These are phyloP conservation scores for Otolemur garnettii DNA, from an alignment of 2,113 vertebrate species.

Conservation along the genomic window DNA sequence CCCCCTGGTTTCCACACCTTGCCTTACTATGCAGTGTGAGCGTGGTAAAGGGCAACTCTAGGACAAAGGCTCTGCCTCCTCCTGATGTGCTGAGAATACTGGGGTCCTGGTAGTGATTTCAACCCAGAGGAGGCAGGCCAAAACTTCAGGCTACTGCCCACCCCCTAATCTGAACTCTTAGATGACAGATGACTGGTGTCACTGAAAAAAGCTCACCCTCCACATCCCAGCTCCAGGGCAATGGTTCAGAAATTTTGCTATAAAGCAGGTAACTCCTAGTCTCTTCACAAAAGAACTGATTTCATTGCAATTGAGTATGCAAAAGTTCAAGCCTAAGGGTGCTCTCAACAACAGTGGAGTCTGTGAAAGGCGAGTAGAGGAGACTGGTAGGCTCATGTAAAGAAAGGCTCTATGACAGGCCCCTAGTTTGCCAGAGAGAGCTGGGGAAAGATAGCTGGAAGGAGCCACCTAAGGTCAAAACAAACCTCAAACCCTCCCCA, in stretches of 20 bases:
- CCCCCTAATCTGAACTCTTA: not conserved
- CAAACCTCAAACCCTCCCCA: not conserved
- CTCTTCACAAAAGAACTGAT: not conserved
- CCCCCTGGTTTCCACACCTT: too few relatives aligned
- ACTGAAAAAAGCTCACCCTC: not conserved
- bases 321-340: not conserved
- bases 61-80: not conserved
- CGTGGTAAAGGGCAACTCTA: not conserved
- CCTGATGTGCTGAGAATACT: not conserved
- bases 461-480: not conserved
- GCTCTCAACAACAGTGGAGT: not conserved
- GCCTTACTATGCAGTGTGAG: too few relatives aligned
- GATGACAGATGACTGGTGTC: not conserved
- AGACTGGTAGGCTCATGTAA: not conserved
- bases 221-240: not conserved
- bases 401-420: not conserved
- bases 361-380: not conserved
- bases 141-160: not conserved
- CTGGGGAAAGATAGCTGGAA: not conserved
- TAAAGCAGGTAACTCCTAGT: not conserved
- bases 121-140: not conserved
- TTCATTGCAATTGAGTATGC: not conserved
- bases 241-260: not conserved
- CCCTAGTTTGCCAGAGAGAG: not conserved
- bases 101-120: not conserved